Conservation (phyloP, 2,113 vertebrate genomes). For the Scopus umbretta region DNA sequence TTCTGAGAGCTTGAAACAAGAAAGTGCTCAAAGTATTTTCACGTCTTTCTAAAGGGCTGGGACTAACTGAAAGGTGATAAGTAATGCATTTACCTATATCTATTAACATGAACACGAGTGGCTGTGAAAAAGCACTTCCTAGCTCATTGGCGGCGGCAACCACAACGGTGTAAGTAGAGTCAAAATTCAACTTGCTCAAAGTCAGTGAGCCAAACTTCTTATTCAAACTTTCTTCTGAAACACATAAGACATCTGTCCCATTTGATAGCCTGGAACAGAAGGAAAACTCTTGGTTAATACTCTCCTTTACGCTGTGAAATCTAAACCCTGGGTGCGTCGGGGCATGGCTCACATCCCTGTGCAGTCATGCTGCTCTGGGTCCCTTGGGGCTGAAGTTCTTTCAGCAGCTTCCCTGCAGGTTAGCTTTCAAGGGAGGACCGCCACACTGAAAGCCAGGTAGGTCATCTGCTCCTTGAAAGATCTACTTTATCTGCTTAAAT, state of each 20-base stretch:
- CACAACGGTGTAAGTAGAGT: conserved; percentile 54
- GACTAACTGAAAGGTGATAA: too few relatives aligned
- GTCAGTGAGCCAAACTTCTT: not conserved
- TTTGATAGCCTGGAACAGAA: conserved; percentile 59
- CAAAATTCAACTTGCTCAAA: conserved; percentile 20
- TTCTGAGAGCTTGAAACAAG: not conserved
- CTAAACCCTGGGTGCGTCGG: fast-evolving
- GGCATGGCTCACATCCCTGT: fast-evolving
- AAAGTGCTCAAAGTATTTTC: not conserved
- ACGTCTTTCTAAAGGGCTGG: not conserved
- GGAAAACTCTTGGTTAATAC: not conserved
- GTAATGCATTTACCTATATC: conserved; percentile 41
- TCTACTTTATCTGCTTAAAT: not conserved
- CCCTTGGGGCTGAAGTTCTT: not conserved
- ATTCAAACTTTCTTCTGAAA: not conserved
- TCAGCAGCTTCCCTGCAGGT: not conserved
- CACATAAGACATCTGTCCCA: not conserved
- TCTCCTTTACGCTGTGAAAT: fast-evolving
- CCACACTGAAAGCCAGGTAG: not conserved
- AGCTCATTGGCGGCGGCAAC: conserved; percentile 64
- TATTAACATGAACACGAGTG: not conserved
- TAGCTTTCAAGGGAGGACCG: too few relatives aligned
- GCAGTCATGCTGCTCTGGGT: not conserved
- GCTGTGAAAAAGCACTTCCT: conserved; percentile 57
- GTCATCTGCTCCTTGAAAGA: not conserved